These are phyloP conservation scores for Litoditis marina DNA, from an alignment of 2,888 invertebrate genomes.

Conservation along the genomic window DNA sequence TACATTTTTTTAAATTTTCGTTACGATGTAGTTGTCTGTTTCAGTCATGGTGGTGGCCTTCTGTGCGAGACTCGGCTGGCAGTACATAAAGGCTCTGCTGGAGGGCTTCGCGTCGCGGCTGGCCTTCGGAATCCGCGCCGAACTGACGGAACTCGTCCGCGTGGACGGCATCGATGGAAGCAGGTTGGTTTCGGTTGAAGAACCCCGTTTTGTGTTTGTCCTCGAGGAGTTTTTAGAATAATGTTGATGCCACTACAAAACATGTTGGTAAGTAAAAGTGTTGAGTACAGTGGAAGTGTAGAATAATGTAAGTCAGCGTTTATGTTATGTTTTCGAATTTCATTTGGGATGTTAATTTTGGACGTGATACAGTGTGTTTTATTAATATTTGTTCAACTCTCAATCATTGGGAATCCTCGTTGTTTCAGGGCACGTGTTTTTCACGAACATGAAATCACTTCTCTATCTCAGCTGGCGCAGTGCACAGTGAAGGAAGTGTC, in stretches of 20 bases:
- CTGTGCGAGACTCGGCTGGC: conserved; percentile 87
- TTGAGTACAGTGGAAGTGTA: no score
- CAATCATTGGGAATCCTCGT: neutral
- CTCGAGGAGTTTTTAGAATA: neutral
- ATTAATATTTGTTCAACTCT: no score
- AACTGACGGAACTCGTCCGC: conserved; percentile 84
- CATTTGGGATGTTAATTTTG: no score
- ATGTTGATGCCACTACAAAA: no score
- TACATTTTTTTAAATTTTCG: neutral
- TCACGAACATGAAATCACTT: conserved; percentile 37
- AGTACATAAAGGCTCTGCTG: conserved; percentile 80
- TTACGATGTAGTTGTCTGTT: neutral
- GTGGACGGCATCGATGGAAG: conserved; percentile 65
- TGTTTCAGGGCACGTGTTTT: conserved; percentile 42
- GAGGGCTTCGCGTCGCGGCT: conserved; percentile 89
- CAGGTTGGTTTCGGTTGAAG: conserved; percentile 10
- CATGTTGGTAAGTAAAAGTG: no score
- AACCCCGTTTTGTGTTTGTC: neutral
- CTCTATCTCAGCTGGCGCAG: conserved; percentile 28
- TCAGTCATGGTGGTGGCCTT: conserved; percentile 94
- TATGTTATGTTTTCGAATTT: no score
- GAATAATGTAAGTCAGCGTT: no score
- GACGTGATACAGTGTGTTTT: no score
- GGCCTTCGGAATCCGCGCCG: conserved; percentile 80
- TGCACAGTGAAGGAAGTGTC: conserved; percentile 27